These are phyloP conservation scores for Drosophila lacertosa DNA, from an alignment of 1,140 invertebrate genomes.

Conservation along the genomic window DNA sequence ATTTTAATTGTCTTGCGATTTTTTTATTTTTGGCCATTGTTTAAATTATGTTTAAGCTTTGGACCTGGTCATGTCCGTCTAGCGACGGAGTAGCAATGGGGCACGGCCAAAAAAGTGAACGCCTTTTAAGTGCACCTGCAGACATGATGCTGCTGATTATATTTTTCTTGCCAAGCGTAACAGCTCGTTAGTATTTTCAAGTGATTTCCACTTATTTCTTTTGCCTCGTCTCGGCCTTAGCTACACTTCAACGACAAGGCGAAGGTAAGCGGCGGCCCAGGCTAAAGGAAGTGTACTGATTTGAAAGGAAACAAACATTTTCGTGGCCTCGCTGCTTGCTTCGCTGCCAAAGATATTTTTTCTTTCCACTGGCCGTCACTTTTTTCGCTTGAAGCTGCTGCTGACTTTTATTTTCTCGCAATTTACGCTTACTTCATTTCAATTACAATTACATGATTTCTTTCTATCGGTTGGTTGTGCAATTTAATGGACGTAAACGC, in stretches of 20 bases:
- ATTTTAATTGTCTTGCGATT: slow-evolving; percentile 72
- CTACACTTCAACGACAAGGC: slow-evolving; percentile 43
- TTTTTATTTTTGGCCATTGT: slow-evolving; percentile 54
- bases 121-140: slow-evolving; percentile 82
- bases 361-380: slow-evolving; percentile 30
- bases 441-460: slow-evolving; percentile 80
- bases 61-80: slow-evolving; percentile 15
- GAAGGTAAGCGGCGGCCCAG: slow-evolving; percentile 50
- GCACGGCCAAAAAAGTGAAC: slow-evolving; percentile 63
- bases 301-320: slow-evolving; percentile 82
- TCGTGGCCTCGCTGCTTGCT: slow-evolving; percentile 33
- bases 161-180: slow-evolving; percentile 81
- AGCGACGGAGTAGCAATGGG: slow-evolving; percentile 12
- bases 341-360: slow-evolving; percentile 30
- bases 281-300: slow-evolving; percentile 76
- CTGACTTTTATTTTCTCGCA: slow-evolving; percentile 62
- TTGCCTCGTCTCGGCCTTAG: slow-evolving; percentile 26
- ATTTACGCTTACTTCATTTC: slow-evolving; percentile 81
- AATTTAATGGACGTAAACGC: slow-evolving; percentile 47
- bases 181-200: slow-evolving; percentile 82
- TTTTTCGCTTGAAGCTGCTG: slow-evolving; percentile 27
- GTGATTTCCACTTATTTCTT: slow-evolving; percentile 78
- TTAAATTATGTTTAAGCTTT: slow-evolving; percentile 22
- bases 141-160: slow-evolving; percentile 83
- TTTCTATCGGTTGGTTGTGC: slow-evolving; percentile 53